These are phyloP conservation scores for Alsophila aescularia DNA, from an alignment of 2,888 invertebrate genomes.

Conservation along the genomic window DNA sequence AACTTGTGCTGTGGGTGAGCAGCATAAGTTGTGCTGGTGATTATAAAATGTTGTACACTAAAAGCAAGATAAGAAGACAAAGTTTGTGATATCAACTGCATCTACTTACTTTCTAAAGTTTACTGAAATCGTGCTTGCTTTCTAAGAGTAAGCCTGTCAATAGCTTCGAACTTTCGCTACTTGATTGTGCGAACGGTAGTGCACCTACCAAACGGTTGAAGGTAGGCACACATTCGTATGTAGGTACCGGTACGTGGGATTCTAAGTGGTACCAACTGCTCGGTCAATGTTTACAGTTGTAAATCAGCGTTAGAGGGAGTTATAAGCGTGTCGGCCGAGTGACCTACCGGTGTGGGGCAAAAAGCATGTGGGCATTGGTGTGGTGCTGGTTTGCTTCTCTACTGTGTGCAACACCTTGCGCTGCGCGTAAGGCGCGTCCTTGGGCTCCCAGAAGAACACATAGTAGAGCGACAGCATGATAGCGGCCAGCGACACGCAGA, in stretches of 20 bases:
- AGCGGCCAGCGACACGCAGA: constrained; percentile 96
- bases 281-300: constrained; percentile 37
- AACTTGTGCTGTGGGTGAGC: too few species aligned
- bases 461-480: constrained; percentile 97
- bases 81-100: constrained; percentile 5
- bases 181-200: constrained; percentile 8
- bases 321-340: constrained; percentile 71
- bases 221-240: constrained; percentile 5
- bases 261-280: constrained; percentile 33
- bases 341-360: constrained; percentile 83
- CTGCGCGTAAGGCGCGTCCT: constrained; percentile 80
- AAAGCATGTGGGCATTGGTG: constrained; percentile 84
- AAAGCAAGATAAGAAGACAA: constrained; percentile 4
- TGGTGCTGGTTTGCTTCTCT: constrained; percentile 79
- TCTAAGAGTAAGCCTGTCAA: not conserved
- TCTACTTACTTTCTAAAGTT: constrained; percentile 17
- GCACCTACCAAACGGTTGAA: not conserved
- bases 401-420: constrained; percentile 81
- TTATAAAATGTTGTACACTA: not conserved
- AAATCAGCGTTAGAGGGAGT: constrained; percentile 33
- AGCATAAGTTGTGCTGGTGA: too few species aligned
- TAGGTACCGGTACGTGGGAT: constrained; percentile 23
- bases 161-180: constrained; percentile 13
- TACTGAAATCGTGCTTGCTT: constrained; percentile 12
- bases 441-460: constrained; percentile 96